Evolutionary conservation across 1,140 invertebrate species (phyloP).

Genomic region (Megalonaias nervosa): DNA sequence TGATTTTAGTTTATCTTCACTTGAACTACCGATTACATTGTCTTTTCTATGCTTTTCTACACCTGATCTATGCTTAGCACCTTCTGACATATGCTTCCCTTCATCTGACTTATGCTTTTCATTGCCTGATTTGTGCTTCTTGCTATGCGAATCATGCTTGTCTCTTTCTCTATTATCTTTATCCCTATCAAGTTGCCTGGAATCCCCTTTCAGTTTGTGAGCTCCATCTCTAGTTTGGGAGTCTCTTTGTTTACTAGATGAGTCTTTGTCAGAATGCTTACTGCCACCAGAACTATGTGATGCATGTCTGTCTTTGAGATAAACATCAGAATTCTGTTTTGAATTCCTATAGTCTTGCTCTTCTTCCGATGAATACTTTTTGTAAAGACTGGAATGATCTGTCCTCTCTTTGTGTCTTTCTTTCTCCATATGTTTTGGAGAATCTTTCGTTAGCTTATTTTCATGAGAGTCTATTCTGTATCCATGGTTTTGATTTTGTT

Average conservation of each 20-base stretch:
- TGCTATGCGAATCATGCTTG: too few species aligned
- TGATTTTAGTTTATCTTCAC: not conserved
- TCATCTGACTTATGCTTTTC: not conserved
- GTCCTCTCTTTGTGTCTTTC: too few species aligned
- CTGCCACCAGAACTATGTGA: constrained; percentile 2
- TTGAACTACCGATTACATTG: too few species aligned
- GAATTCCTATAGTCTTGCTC: too few species aligned
- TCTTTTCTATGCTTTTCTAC: not conserved
- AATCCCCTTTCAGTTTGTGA: too few species aligned
- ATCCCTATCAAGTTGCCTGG: too few species aligned
- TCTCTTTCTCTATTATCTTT: too few species aligned
- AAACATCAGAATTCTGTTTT: not conserved
- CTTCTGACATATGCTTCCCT: not conserved
- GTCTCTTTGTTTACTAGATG: not conserved
- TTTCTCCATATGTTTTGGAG: too few species aligned
- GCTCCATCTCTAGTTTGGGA: too few species aligned
- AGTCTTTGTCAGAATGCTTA: not conserved
- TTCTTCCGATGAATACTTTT: too few species aligned
- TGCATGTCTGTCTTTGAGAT: not conserved
- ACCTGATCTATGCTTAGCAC: not conserved
- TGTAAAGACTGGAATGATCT: too few species aligned
- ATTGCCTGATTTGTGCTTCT: too few species aligned
- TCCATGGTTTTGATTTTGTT: constrained; percentile 11
- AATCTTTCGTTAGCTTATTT: not conserved
- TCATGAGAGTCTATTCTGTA: not conserved